Evolutionary conservation across 2,797 vertebrate species (phyloP).

Genomic region (Naso thynnoides): DNA sequence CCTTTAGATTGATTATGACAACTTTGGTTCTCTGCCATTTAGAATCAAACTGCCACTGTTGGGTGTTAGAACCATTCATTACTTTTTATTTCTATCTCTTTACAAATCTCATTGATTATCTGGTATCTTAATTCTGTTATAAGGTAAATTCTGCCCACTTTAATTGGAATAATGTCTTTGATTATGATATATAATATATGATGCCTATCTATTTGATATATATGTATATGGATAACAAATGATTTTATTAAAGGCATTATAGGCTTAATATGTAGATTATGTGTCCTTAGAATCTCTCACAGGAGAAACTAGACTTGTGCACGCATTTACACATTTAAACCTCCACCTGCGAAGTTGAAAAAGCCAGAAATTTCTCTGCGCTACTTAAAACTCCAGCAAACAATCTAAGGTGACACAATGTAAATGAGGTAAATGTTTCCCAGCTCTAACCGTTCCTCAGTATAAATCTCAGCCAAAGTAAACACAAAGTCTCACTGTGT

Average conservation of each 20-base stretch:
- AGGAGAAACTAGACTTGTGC: not conserved
- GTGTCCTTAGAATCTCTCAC: not conserved
- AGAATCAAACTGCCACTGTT: constrained; percentile 50
- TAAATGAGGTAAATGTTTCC: constrained; percentile 58
- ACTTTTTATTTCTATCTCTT: constrained; percentile 54
- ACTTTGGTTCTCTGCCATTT: constrained; percentile 57
- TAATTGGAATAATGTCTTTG: constrained; percentile 30
- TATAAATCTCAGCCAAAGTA: constrained; percentile 51
- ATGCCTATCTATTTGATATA: not conserved
- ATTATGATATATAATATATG: not conserved
- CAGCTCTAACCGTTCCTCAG: constrained; percentile 12
- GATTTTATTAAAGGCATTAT: not conserved
- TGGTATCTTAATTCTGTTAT: constrained; percentile 35
- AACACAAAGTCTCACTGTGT: constrained; percentile 45
- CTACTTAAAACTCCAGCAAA: constrained; percentile 37
- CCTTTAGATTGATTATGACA: constrained; percentile 77
- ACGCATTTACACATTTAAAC: not conserved
- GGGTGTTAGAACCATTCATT: constrained; percentile 57
- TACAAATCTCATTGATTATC: constrained; percentile 32
- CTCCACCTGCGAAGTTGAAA: constrained; percentile 1
- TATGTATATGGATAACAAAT: not conserved
- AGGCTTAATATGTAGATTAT: not conserved
- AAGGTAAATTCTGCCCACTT: constrained; percentile 31
- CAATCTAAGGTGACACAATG: constrained; percentile 44
- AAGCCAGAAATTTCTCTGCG: constrained; percentile 18